A percentile compares a stretch with the other conserved stretches of the same genome.
phyloP scores from a whole-genome alignment of 2,113 vertebrate genomes.

The Mystacornis crossleyi region DNA sequence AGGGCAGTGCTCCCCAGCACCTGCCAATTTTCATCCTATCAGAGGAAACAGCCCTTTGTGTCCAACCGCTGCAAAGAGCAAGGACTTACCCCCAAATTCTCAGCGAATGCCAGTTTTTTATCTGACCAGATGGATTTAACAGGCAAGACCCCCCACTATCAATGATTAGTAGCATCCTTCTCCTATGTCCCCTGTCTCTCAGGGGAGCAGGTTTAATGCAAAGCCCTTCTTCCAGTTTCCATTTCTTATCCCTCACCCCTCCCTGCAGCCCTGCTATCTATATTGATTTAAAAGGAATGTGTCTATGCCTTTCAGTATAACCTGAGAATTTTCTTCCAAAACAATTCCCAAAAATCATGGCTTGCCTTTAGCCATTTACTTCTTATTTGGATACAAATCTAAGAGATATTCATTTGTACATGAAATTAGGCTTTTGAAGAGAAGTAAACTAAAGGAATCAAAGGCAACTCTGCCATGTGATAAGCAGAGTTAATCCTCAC shows the following conservation, averaged over 20 bases:
- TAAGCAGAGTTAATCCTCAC: background rate
- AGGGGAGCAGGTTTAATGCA: background rate
- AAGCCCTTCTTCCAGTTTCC: background rate
- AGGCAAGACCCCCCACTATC: background rate
- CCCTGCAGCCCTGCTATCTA: background rate
- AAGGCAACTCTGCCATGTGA: background rate
- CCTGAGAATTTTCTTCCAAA: background rate
- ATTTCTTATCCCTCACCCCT: background rate
- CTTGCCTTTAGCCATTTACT: background rate
- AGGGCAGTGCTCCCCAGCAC: background rate
- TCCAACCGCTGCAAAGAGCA: background rate
- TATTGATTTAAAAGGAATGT: background rate
- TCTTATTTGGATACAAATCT: background rate
- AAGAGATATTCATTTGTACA: background rate
- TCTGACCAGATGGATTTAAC: background rate
- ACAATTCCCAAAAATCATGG: fast-evolving
- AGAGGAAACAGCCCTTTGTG: background rate
- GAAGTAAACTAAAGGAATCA: background rate
- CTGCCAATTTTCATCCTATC: background rate
- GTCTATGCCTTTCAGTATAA: background rate
- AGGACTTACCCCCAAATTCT: background rate
- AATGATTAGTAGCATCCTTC: background rate
- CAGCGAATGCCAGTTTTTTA: background rate
- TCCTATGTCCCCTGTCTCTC: background rate
- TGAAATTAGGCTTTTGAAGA: background rate